phyloP scores from a whole-genome alignment of 1,140 invertebrate genomes.

The Brachionus sp. region DNA sequence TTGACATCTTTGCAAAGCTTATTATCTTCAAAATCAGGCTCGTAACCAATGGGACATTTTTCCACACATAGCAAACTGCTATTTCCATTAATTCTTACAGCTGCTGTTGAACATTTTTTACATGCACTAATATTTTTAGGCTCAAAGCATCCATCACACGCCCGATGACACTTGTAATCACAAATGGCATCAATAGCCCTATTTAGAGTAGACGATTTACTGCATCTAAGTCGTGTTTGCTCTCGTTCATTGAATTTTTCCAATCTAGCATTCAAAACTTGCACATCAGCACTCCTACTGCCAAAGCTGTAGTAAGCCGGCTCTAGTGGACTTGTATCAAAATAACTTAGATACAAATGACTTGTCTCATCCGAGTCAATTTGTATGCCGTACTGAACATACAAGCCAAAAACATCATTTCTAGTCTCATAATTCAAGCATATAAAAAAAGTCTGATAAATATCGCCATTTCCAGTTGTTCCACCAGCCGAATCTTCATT shows the following conservation, averaged over 20 bases:
- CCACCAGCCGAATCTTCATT: constrained; percentile 37
- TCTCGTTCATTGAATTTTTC: neutral
- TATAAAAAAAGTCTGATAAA: constrained; percentile 43
- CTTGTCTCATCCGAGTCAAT: constrained; percentile 19
- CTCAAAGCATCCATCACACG: constrained; percentile 33
- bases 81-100: neutral
- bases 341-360: constrained; percentile 38
- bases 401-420: neutral
- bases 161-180: constrained; percentile 34
- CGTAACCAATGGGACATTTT: constrained; percentile 5
- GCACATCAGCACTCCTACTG: constrained; percentile 40
- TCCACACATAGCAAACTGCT: neutral
- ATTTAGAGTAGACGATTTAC: neutral
- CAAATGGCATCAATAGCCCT: neutral
- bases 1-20: constrained; percentile 42
- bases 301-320: constrained; percentile 43
- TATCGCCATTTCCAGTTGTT: constrained; percentile 26
- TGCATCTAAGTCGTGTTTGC: neutral
- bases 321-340: constrained; percentile 18
- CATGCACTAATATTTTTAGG: neutral
- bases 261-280: constrained; percentile 6
- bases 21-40: neutral
- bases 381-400: constrained; percentile 40
- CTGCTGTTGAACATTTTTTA: constrained; percentile 17
- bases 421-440: constrained; percentile 31